These are phyloP conservation scores for Sphenodon punctatus DNA, from an alignment of 2,797 vertebrate genomes.

Conservation along the genomic window DNA sequence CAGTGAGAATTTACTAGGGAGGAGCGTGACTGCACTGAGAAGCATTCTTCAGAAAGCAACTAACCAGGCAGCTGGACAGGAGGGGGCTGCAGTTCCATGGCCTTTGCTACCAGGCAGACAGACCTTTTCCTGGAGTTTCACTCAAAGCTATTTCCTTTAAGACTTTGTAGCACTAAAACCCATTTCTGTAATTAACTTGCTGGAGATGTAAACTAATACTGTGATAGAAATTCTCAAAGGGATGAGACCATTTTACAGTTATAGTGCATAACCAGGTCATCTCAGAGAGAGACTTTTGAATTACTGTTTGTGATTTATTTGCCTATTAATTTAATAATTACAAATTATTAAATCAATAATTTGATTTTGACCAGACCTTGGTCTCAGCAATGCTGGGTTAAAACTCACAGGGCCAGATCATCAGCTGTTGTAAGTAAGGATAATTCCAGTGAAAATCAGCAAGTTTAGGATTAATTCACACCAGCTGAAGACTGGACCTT, in stretches of 20 bases:
- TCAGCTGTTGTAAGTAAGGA: background rate
- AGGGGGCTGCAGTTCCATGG: background rate
- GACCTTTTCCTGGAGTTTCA: background rate
- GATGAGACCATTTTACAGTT: background rate
- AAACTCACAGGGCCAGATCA: background rate
- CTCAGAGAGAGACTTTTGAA: conserved; percentile 8
- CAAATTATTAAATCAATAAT: background rate
- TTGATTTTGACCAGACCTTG: background rate
- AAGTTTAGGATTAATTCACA: background rate
- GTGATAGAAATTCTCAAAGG: conserved; percentile 44
- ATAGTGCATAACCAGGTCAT: conserved; percentile 3
- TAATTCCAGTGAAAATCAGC: background rate
- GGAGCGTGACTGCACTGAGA: background rate
- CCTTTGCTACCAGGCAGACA: conserved; percentile 2
- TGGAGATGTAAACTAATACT: conserved; percentile 23
- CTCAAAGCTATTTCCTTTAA: background rate
- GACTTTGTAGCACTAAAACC: background rate
- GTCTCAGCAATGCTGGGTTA: fast-evolving
- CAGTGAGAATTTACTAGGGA: background rate
- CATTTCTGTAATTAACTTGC: conserved; percentile 25
- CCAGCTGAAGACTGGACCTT: background rate
- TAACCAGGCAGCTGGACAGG: background rate
- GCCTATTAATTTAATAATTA: background rate
- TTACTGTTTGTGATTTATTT: fast-evolving
- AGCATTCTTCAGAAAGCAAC: background rate